Evolutionary conservation across 2,113 vertebrate species (phyloP), one percentile per base, ranked within the genome.

Genomic region (Chelonoidis abingdonii): DNA sequence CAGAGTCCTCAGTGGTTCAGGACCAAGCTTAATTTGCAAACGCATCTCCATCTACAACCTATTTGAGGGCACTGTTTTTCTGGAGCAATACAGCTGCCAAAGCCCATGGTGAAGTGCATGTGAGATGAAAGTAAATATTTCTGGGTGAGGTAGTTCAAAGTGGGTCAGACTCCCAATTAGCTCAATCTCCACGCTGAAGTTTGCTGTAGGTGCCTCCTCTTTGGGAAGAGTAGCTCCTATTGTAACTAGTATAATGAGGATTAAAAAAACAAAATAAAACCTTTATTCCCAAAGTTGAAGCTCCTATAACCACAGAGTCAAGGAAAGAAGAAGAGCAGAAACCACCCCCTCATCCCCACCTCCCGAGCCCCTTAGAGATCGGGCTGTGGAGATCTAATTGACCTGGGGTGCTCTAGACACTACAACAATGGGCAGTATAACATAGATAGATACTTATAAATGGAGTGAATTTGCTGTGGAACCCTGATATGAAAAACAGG

Each of bases 1-100:
- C 5, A 0, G 1, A 4, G 25, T 38, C 25, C 5, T 1, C 10
- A 69, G n/a, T 6, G 83, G 49, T 62, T 25, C 6, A 29, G 83
- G 89, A 91, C 24, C 31, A 24, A 1, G 9, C n/a, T 24, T 44
- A 0, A 0, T 21, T 82, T 5, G 54, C 29, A 41, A 38, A 0
- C 1, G 0, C 38, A 1, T 84, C 1, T 1, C 29, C 22, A 35
- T 56, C 10, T 27, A 78, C 1, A 0, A 49, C 5, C 13, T 4
- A 1, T 2, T 41, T 0, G 0, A 17, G 5, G 27, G 1, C 2
- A 2, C 44, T 44, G 2, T 3, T 91, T 50, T 25, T 27, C 0
- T 80, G 78, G 41, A 35, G 52, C 27, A 3, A 1, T 21, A 76
- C 1, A 0, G 35, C 21, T 83, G 54, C 59, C 2, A 1, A 1